Conservation (phyloP, 2,888 invertebrate species). For the Euplexia lucipara region DNA sequence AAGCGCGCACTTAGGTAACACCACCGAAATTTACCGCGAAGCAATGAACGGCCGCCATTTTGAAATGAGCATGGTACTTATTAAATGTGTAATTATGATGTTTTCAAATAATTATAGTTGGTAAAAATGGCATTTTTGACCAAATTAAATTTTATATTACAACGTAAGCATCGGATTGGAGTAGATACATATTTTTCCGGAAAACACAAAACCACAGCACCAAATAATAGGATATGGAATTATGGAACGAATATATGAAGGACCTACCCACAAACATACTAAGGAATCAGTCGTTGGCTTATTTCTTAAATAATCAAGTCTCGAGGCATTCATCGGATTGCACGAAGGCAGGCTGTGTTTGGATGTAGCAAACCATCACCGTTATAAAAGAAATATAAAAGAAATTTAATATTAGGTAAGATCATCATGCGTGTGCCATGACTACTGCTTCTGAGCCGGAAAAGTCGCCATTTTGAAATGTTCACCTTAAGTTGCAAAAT, state of each 20-base stretch:
- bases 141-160: background rate
- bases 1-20: conserved; percentile 6
- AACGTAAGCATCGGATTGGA: background rate
- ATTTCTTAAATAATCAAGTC: too few relatives aligned
- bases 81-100: background rate
- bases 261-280: too few relatives aligned
- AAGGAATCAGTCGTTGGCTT: too few relatives aligned
- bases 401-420: too few relatives aligned
- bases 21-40: background rate
- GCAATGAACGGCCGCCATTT: conserved; percentile 4
- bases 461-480: too few relatives aligned
- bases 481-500: background rate
- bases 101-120: background rate
- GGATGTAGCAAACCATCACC: background rate
- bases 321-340: background rate
- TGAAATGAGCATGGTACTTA: background rate
- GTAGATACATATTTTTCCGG: background rate
- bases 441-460: too few relatives aligned
- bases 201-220: background rate
- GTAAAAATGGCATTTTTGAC: background rate
- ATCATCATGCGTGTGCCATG: too few relatives aligned
- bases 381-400: conserved; percentile 5
- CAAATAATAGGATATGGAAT: background rate
- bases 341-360: background rate
- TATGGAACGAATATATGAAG: background rate